Percentiles rank a stretch among this genome's conserved stretches.
Conservation (phyloP, 2,888 invertebrate species). For the Drosophila yooni region DNA sequence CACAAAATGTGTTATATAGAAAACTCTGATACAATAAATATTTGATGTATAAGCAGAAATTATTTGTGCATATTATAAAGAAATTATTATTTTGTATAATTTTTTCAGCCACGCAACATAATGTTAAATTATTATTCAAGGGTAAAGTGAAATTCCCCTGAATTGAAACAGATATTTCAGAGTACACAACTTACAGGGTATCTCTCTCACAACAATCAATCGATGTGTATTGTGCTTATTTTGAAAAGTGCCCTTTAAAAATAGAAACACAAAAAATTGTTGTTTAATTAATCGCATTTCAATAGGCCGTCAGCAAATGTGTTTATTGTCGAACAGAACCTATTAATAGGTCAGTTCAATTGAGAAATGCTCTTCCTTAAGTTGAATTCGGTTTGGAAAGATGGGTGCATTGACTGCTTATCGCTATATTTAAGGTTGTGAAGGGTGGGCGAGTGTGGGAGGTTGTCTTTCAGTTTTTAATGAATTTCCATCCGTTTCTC, state of each 20-base stretch:
- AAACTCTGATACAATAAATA: neutral
- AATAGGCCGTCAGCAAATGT: slow-evolving; percentile 36
- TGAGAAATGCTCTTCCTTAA: slow-evolving; percentile 18
- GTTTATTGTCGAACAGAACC: slow-evolving; percentile 45
- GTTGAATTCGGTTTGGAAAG: slow-evolving; percentile 42
- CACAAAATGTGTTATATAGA: neutral
- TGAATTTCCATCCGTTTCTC: slow-evolving; percentile 24
- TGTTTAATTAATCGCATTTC: slow-evolving; percentile 44
- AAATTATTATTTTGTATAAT: neutral
- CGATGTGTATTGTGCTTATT: slow-evolving; percentile 3
- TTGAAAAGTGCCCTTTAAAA: slow-evolving; percentile 28
- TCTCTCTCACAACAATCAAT: neutral
- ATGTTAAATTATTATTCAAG: neutral
- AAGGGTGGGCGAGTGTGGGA: neutral
- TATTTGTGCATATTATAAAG: neutral
- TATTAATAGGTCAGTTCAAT: slow-evolving; percentile 48
- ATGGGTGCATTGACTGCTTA: slow-evolving; percentile 68
- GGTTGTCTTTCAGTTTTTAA: slow-evolving; percentile 3
- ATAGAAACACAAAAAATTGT: slow-evolving; percentile 33
- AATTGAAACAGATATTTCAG: neutral
- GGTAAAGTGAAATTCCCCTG: neutral
- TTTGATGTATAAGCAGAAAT: neutral
- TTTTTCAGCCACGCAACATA: neutral
- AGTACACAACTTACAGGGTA: slow-evolving; percentile 4
- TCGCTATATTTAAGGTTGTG: slow-evolving; percentile 17